Conservation (phyloP, 2,113 vertebrate species). For the Mus musculus region DNA sequence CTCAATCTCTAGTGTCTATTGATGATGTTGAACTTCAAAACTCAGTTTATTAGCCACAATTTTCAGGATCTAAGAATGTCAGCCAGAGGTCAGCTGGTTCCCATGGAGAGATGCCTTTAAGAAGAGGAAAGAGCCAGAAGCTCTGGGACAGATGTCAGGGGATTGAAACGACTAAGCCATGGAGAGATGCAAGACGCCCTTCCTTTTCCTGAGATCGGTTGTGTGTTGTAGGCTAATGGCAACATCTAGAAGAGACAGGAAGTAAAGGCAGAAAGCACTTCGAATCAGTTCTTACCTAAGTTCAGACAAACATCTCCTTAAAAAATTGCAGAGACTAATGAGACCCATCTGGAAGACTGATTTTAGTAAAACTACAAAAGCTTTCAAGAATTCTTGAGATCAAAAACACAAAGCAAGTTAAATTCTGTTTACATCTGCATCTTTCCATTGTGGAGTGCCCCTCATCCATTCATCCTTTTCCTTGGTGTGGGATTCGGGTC, state of each 20-base stretch:
- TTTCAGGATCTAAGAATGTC: constrained; percentile 57
- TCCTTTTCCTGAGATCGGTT: constrained; percentile 43
- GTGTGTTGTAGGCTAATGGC: constrained; percentile 35
- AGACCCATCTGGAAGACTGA: constrained; percentile 2
- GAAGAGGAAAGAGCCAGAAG: constrained; percentile 60
- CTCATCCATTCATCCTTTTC: constrained; percentile 35
- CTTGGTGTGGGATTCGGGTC: background rate
- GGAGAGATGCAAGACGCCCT: constrained; percentile 50
- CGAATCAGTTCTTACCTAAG: constrained; percentile 72
- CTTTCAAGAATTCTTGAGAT: background rate
- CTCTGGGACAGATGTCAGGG: constrained; percentile 63
- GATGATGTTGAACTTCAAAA: constrained; percentile 62
- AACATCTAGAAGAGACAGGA: constrained; percentile 28
- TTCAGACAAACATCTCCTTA: constrained; percentile 53
- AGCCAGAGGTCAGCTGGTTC: constrained; percentile 54
- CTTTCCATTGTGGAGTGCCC: background rate
- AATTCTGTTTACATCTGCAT: background rate
- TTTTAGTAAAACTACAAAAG: constrained; percentile 66
- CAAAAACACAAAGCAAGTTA: background rate
- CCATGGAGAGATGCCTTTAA: constrained; percentile 60
- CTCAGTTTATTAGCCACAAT: constrained; percentile 73
- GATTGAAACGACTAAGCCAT: constrained; percentile 49
- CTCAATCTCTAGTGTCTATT: constrained; percentile 64
- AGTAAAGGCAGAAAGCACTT: constrained; percentile 47
- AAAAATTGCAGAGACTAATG: constrained; percentile 22